These are phyloP conservation scores for Epinotia bilunana DNA, from an alignment of 2,888 invertebrate species.

Conservation along the genomic window DNA sequence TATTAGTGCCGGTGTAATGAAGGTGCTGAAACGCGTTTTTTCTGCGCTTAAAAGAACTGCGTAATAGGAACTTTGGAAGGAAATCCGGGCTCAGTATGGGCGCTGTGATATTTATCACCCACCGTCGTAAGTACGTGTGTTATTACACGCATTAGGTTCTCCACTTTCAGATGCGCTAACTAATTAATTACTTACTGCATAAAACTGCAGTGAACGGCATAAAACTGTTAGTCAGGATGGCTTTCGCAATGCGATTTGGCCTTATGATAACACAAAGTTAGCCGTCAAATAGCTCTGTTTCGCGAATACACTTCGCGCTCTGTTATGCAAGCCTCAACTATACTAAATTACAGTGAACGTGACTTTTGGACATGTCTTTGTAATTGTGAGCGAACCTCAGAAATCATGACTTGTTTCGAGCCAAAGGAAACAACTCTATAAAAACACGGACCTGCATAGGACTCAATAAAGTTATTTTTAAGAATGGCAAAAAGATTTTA, in stretches of 20 bases:
- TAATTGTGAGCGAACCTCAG: conserved; percentile 5
- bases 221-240: background rate
- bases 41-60: too few relatives aligned
- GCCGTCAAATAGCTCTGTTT: conserved; percentile 15
- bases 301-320: background rate
- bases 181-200: conserved; percentile 5
- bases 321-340: conserved; percentile 7
- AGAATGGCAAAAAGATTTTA: background rate
- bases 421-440: background rate
- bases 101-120: too few relatives aligned
- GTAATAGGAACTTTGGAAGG: too few relatives aligned
- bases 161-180: background rate
- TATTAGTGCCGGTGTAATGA: too few relatives aligned
- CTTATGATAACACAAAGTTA: conserved; percentile 16
- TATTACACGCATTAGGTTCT: background rate
- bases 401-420: conserved; percentile 5
- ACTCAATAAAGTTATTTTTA: background rate
- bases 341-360: conserved; percentile 29
- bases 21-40: too few relatives aligned
- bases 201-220: background rate
- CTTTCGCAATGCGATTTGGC: conserved; percentile 17
- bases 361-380: conserved; percentile 27
- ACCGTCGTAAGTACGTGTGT: too few relatives aligned
- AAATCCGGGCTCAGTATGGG: too few relatives aligned
- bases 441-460: background rate